Evolutionary conservation across 2,113 vertebrate genomes (phyloP).

Genomic region (Blennius ocellaris): DNA sequence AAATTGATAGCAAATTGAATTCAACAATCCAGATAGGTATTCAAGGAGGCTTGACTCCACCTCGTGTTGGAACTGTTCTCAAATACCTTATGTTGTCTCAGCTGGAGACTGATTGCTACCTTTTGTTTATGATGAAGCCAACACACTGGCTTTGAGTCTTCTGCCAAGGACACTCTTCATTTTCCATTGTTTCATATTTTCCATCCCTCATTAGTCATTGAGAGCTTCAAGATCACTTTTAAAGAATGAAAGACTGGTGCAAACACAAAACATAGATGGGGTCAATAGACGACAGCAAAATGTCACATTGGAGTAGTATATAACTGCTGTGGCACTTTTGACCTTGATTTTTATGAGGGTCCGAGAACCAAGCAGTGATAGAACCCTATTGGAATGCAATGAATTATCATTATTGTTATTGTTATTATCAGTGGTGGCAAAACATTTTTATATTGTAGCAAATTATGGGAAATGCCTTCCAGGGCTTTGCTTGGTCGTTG

Average conservation of each 20-base stretch:
- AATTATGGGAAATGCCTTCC: no score
- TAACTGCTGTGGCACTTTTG: no score
- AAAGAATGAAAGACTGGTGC: no score
- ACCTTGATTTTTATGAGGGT: neutral
- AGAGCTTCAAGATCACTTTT: neutral
- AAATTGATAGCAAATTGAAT: constrained; percentile 3
- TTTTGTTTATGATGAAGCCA: constrained; percentile 35
- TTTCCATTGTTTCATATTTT: constrained; percentile 28
- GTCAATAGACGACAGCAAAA: no score
- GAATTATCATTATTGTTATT: no score
- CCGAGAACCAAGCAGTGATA: no score
- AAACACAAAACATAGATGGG: no score
- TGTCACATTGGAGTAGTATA: no score
- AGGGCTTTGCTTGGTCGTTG: no score
- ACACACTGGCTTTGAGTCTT: constrained; percentile 32
- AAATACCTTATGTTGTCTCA: constrained; percentile 12
- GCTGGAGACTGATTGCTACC: constrained; percentile 5
- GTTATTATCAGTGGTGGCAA: no score
- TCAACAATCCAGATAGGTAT: constrained; percentile 2
- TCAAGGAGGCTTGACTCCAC: neutral
- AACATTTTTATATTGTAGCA: no score
- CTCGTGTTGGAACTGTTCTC: neutral
- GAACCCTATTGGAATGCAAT: no score
- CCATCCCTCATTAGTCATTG: constrained; percentile 33
- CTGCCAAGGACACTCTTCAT: constrained; percentile 5